phyloP scores from a whole-genome alignment of 2,888 invertebrate genomes.

The Eupithecia subfuscata region DNA sequence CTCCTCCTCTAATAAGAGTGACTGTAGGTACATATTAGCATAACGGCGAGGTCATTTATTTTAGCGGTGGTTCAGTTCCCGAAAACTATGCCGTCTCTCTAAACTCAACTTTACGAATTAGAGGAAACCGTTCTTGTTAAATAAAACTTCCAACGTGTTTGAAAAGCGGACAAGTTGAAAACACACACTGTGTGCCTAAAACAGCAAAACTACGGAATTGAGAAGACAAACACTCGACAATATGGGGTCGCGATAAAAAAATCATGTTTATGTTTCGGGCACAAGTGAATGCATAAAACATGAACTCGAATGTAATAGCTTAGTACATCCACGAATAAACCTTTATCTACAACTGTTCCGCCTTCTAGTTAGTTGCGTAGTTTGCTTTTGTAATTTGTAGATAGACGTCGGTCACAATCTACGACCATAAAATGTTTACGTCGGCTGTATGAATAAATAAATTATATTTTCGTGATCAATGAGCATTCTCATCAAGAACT shows the following conservation, averaged over 20 bases:
- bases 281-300: slow-evolving; percentile 42
- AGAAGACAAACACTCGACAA: slow-evolving; percentile 40
- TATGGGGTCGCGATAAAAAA: slow-evolving; percentile 47
- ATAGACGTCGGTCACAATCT: neutral
- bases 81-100: neutral
- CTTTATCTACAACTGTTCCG: slow-evolving; percentile 28
- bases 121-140: neutral
- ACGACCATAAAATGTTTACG: neutral
- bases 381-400: neutral
- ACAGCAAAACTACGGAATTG: slow-evolving; percentile 32
- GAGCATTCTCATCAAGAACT: neutral
- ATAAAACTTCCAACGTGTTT: neutral
- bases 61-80: neutral
- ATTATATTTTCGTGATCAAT: neutral
- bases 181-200: slow-evolving; percentile 13
- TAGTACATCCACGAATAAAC: slow-evolving; percentile 27
- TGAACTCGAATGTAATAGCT: slow-evolving; percentile 36
- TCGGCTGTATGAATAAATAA: neutral
- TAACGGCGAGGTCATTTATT: neutral
- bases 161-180: slow-evolving; percentile 11
- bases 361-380: slow-evolving; percentile 22
- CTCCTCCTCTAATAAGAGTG: neutral
- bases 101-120: neutral
- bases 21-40: neutral
- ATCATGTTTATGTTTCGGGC: slow-evolving; percentile 45